Conservation (phyloP, 2,113 vertebrate genomes). For the Pelecanoides urinatrix region DNA sequence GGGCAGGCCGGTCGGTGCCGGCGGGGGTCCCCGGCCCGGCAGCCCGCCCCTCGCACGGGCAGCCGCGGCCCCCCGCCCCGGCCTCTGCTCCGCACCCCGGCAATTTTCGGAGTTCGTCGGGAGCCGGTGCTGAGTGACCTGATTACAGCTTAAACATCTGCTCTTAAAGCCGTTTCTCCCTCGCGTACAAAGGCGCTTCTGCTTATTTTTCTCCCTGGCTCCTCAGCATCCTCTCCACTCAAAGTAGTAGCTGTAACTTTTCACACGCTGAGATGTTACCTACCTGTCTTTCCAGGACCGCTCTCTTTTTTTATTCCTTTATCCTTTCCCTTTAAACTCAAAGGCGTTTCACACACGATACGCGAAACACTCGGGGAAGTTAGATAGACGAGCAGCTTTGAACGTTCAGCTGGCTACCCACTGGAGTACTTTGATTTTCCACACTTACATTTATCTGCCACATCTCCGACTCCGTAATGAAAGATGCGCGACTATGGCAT, state of each 20-base stretch:
- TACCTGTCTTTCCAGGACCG: neutral
- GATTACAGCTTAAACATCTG: neutral
- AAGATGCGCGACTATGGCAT: neutral
- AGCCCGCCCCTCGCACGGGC: neutral
- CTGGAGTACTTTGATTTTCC: neutral
- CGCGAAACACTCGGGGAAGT: neutral
- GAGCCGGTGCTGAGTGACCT: neutral
- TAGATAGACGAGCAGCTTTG: neutral
- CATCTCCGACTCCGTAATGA: neutral
- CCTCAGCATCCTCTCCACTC: neutral
- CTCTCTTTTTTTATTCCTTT: neutral
- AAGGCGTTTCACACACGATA: neutral
- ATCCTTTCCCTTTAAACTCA: neutral
- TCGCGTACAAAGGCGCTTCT: neutral
- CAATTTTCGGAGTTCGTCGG: neutral
- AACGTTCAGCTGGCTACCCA: neutral
- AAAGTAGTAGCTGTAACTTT: conserved; percentile 8
- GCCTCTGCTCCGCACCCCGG: neutral
- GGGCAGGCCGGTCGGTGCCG: no score
- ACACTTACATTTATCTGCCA: neutral
- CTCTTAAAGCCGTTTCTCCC: neutral
- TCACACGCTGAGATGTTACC: neutral
- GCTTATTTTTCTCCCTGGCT: neutral
- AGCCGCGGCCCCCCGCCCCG: neutral
- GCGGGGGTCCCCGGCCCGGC: no score